A percentile compares a stretch with the other conserved stretches of the same genome.
These are phyloP conservation scores for Triplophysa yarkandensis DNA, from an alignment of 2,797 vertebrate species.

Conservation along the genomic window DNA sequence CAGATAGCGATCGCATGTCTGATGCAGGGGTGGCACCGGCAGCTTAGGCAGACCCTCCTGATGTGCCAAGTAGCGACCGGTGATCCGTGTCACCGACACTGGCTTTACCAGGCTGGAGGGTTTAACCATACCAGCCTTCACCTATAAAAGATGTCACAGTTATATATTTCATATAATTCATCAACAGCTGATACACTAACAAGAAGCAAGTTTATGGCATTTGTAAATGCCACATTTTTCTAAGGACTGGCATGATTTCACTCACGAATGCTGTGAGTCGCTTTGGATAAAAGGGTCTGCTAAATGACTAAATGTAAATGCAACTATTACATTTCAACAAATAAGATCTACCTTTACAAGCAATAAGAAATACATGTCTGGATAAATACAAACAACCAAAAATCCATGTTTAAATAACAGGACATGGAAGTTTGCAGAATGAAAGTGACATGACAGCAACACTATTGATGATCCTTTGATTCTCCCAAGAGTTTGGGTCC, in stretches of 20 bases:
- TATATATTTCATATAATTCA: background rate
- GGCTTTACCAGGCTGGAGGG: conserved; percentile 83
- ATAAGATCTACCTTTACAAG: too few relatives aligned
- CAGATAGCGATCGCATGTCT: conserved; percentile 89
- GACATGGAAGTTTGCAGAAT: background rate
- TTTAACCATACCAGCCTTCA: conserved; percentile 71
- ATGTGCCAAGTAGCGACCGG: conserved; percentile 84
- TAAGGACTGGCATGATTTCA: too few relatives aligned
- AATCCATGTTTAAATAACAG: background rate
- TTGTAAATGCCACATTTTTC: background rate
- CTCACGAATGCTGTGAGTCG: too few relatives aligned
- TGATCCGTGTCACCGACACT: conserved; percentile 73
- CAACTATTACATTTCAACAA: too few relatives aligned
- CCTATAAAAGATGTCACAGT: conserved; percentile 45
- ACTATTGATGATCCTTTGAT: background rate
- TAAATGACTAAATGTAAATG: too few relatives aligned
- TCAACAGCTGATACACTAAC: background rate
- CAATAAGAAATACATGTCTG: too few relatives aligned
- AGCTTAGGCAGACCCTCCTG: conserved; percentile 84
- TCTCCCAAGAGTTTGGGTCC: background rate
- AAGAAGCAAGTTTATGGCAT: background rate
- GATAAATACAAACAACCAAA: background rate
- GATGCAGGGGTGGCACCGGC: conserved; percentile 86
- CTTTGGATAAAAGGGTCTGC: too few relatives aligned
- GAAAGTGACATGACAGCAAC: background rate